phyloP scores from a whole-genome alignment of 2,797 vertebrate genomes.

The Pangasius djambal region DNA sequence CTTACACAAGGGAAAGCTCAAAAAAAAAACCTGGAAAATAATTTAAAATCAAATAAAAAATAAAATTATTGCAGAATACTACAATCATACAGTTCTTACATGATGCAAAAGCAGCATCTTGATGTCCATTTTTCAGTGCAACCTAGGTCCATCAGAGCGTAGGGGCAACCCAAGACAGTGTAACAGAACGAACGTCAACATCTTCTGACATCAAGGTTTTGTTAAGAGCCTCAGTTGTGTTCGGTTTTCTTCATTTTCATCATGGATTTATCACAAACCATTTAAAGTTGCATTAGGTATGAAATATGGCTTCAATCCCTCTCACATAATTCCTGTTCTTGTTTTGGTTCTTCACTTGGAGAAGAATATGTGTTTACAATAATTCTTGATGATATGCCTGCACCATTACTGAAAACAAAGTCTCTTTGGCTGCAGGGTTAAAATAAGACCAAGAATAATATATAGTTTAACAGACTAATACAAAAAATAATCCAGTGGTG shows the following conservation, averaged over 20 bases:
- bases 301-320: slow-evolving; percentile 58
- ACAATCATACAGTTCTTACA: slow-evolving; percentile 92
- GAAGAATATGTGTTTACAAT: slow-evolving; percentile 21
- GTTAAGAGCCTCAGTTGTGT: slow-evolving; percentile 21
- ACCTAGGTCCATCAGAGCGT: slow-evolving; percentile 68
- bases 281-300: slow-evolving; percentile 45
- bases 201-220: slow-evolving; percentile 26
- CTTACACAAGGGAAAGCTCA: slow-evolving; percentile 84
- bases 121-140: slow-evolving; percentile 95
- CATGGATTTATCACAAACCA: slow-evolving; percentile 37
- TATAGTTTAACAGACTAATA: slow-evolving; percentile 1
- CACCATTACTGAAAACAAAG: background rate
- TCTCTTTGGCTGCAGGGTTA: slow-evolving; percentile 63
- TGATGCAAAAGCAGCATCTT: slow-evolving; percentile 93
- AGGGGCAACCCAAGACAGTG: slow-evolving; percentile 41
- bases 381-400: slow-evolving; percentile 23
- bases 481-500: slow-evolving; percentile 62
- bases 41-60: slow-evolving; percentile 86
- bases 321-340: slow-evolving; percentile 37
- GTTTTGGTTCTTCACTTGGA: slow-evolving; percentile 33
- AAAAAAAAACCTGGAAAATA: slow-evolving; percentile 81
- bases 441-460: slow-evolving; percentile 50
- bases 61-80: slow-evolving; percentile 97
- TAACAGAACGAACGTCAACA: slow-evolving; percentile 35
- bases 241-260: slow-evolving; percentile 18